These are phyloP conservation scores for Therioaphis trifolii DNA, from an alignment of 2,888 invertebrate genomes.

Conservation along the genomic window DNA sequence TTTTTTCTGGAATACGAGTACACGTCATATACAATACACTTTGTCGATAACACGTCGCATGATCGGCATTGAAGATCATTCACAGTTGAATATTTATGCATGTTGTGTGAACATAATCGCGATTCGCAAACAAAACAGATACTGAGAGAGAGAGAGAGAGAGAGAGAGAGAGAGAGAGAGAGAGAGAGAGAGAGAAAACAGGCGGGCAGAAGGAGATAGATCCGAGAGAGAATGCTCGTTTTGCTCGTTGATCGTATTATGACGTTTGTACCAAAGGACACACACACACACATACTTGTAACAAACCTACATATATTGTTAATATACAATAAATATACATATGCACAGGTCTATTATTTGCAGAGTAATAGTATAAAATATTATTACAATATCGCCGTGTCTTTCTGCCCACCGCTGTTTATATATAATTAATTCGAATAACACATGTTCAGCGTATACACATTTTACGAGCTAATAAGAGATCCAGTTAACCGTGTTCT, in stretches of 20 bases:
- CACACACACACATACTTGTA: not conserved
- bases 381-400: conserved; percentile 8
- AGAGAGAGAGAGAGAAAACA: not conserved
- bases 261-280: not conserved
- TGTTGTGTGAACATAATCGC: no score
- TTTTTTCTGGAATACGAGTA: not conserved
- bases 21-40: not conserved
- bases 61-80: no score
- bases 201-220: no score
- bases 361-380: not conserved
- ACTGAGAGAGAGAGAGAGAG: no score
- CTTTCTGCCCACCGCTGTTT: not conserved
- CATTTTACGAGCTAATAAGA: conserved; percentile 32
- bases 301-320: no score
- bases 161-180: not conserved
- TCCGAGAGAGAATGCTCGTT: not conserved
- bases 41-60: not conserved
- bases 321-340: not conserved
- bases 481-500: not conserved
- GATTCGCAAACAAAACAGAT: no score
- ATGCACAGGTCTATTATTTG: not conserved
- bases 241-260: not conserved
- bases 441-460: not conserved
- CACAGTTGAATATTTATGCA: no score
- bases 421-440: conserved; percentile 26